phyloP scores from a whole-genome alignment of 2,113 vertebrate species.

The Lipophrys pholis region DNA sequence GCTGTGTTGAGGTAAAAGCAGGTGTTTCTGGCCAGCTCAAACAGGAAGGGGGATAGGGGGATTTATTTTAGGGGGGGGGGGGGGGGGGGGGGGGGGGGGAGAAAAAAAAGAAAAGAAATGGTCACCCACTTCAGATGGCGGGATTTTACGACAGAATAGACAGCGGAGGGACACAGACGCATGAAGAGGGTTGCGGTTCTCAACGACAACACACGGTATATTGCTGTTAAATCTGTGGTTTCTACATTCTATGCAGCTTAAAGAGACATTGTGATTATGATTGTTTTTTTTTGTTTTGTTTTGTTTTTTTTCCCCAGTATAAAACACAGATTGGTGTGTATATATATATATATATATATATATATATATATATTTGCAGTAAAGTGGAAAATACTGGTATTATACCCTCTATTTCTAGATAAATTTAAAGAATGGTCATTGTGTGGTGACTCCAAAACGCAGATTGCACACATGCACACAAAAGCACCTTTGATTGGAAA shows the following conservation, averaged over 20 bases:
- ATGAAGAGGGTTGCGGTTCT: slow-evolving; percentile 20
- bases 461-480: slow-evolving; percentile 78
- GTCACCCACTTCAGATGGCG: too few species aligned
- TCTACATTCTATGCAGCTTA: slow-evolving; percentile 73
- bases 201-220: slow-evolving; percentile 67
- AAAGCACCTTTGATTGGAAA: slow-evolving; percentile 81
- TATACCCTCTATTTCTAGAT: slow-evolving; percentile 60
- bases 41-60: slow-evolving; percentile 28
- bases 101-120: not conserved
- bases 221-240: slow-evolving; percentile 78
- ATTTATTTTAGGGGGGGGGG: slow-evolving; percentile 7
- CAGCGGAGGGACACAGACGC: slow-evolving; percentile 10
- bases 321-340: slow-evolving; percentile 59
- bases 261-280: slow-evolving; percentile 59
- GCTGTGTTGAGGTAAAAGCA: slow-evolving; percentile 75
- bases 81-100: slow-evolving; percentile 10
- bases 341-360: slow-evolving; percentile 24
- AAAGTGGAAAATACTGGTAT: slow-evolving; percentile 68
- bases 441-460: slow-evolving; percentile 66
- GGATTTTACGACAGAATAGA: not conserved
- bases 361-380: slow-evolving; percentile 41
- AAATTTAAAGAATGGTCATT: slow-evolving; percentile 44
- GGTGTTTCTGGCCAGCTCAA: slow-evolving; percentile 62
- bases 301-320: slow-evolving; percentile 50
- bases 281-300: slow-evolving; percentile 23